Evolutionary conservation across 2,113 vertebrate genomes (phyloP), one percentile per base, ranked within the genome.

Genomic region (Scopus umbretta): DNA sequence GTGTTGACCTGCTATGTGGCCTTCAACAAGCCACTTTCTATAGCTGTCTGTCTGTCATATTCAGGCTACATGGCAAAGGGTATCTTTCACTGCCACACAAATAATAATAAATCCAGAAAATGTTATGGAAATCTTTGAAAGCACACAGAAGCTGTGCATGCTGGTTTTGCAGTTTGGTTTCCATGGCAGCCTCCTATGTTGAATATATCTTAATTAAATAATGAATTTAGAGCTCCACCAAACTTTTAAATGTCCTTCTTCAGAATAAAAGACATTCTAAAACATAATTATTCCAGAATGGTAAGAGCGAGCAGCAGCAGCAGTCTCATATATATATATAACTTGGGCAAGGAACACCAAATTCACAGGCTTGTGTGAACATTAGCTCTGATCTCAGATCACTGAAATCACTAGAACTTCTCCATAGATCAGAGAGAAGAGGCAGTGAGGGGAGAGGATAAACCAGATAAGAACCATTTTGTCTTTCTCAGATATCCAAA

Each of bases 131-230:
- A 71, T 74, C 83, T 91, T 16, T 81, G 45, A 68, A 81, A 93
- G 59, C 47, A 74, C 47, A 67, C 4, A 80, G 80, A 85, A 92
- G 66, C 34, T 4, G 3, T 26, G 71, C 45, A 38, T 22, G 22
- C 52, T 74, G 70, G 36, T 92, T 94, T 78, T 81, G 92, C 40
- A 65, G 56, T 88, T 85, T 84, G 26, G 86, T 95, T 96, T 94
- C 92, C 80, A 96, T 75, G 66, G 86, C 73, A 96, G 70, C 86
- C 50, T 91, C 17, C 59, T 75, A 36, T 75, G 62, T 40, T 82
- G 47, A 92, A 81, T 71, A 27, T 47, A 47, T 52, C 55, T 83
- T 63, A 88, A 94, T 80, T 93, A 92, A 80, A 87, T 82, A 85
- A 95, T 53, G 9, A 88, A 86, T 84, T 58, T 81, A 86, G 68